These are phyloP conservation scores for Clostera curtula DNA, from an alignment of 2,888 invertebrate genomes.

Conservation along the genomic window DNA sequence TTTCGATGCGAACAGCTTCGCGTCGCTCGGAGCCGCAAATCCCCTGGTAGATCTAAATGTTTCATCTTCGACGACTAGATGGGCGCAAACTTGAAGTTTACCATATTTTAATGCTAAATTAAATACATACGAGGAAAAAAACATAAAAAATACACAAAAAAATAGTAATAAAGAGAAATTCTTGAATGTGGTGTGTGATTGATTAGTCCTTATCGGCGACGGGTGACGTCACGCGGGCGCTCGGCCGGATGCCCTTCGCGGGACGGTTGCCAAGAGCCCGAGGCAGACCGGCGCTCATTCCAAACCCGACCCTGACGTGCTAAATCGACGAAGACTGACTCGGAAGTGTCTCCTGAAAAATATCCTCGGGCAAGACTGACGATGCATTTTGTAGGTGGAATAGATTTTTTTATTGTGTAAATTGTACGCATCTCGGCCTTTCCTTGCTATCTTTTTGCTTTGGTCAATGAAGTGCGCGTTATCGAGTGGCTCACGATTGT, in stretches of 20 bases:
- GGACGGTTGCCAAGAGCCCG: too few species aligned
- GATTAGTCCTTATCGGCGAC: slow-evolving; percentile 47
- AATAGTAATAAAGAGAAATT: slow-evolving; percentile 72
- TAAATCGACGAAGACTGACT: slow-evolving; percentile 53
- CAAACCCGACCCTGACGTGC: slow-evolving; percentile 31
- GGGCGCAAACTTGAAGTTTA: slow-evolving; percentile 69
- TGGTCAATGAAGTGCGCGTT: slow-evolving; percentile 54
- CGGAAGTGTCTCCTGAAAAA: slow-evolving; percentile 38
- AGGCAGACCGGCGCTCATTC: too few species aligned
- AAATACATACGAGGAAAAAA: slow-evolving; percentile 56
- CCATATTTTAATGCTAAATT: slow-evolving; percentile 75
- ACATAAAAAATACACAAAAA: slow-evolving; percentile 55
- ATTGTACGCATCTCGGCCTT: slow-evolving; percentile 43
- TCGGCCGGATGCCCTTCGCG: slow-evolving; percentile 38
- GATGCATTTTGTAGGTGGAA: slow-evolving; percentile 61
- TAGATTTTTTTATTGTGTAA: slow-evolving; percentile 38
- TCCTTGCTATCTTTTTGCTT: slow-evolving; percentile 61
- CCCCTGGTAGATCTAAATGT: slow-evolving; percentile 42
- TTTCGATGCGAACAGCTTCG: slow-evolving; percentile 49
- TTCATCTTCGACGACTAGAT: slow-evolving; percentile 53
- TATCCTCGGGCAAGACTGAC: slow-evolving; percentile 49
- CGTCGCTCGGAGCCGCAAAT: too few species aligned
- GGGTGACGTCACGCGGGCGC: slow-evolving; percentile 11
- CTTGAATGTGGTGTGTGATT: slow-evolving; percentile 71
- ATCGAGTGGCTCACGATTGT: slow-evolving; percentile 44